A percentile compares a stretch with the other conserved stretches of the same genome.
Evolutionary conservation across 2,888 invertebrate genomes (phyloP).

Genomic region (Andricus curvator): DNA sequence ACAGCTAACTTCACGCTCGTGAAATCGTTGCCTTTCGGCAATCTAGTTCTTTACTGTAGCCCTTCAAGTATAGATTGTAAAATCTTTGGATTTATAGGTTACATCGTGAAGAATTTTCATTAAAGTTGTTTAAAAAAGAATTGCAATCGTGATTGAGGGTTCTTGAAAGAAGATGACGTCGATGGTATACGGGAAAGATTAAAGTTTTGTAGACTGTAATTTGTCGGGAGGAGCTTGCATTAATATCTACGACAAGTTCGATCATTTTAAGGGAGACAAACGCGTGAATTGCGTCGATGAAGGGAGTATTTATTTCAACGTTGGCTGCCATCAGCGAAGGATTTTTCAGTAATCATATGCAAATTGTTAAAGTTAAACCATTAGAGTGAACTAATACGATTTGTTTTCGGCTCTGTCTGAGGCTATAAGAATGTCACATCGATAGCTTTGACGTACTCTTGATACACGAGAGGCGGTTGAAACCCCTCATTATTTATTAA

Average conservation of each 20-base stretch:
- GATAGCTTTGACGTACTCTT: conserved; percentile 70
- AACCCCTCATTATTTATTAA: conserved; percentile 68
- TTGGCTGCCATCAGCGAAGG: conserved; percentile 59
- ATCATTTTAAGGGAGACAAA: conserved; percentile 37
- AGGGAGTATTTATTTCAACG: conserved; percentile 66
- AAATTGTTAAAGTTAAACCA: conserved; percentile 74
- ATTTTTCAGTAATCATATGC: conserved; percentile 70
- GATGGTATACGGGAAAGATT: not conserved
- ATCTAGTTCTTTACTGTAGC: no score
- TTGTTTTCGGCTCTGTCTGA: conserved; percentile 59
- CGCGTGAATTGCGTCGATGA: conserved; percentile 47
- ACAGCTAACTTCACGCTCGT: no score
- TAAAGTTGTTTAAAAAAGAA: not conserved
- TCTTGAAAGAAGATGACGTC: not conserved
- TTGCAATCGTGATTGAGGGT: not conserved
- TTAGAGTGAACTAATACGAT: conserved; percentile 70
- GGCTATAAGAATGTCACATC: conserved; percentile 67
- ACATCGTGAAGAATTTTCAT: not conserved
- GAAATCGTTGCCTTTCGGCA: no score
- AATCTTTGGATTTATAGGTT: not conserved
- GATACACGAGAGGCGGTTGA: conserved; percentile 47
- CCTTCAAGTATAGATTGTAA: not conserved
- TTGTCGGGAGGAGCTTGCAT: conserved; percentile 11
- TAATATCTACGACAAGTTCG: conserved; percentile 53
- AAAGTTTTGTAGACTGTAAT: not conserved